Evolutionary conservation across 2,113 vertebrate genomes (phyloP), one percentile per base, ranked within the genome.

Genomic region (Engystomops pustulosus): DNA sequence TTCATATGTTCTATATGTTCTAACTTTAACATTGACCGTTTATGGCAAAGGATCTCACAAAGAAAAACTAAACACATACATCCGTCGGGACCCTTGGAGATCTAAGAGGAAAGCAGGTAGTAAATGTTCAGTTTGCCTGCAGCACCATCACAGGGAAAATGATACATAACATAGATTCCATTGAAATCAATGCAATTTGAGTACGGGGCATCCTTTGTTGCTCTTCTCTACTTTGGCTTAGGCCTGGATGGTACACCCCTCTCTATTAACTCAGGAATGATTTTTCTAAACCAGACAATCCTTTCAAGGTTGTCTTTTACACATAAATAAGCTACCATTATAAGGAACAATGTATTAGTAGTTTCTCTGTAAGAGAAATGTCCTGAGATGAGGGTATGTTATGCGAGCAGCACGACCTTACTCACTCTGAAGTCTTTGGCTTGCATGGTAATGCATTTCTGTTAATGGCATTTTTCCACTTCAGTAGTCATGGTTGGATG

Each of bases 401-500:
- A 47, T 79, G 77, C 23, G 20, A 65, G 55, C 41, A 79, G 36
- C 20, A 34, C 11, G n/a, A 58, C 51, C 75, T 58, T 58, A 78
- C 55, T 76, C 49, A 55, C 53, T 72, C 68, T 44, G 80, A 72
- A 82, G n/a, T 30, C 14, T 72, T 32, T 45, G 69, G 68, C 80
- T 44, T 27, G 69, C 49, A 72, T 58, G 68, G n/a, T 44, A 71
- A 70, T 72, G 36, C 51, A 58, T 41, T 81, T 81, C 80, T 49
- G 72, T 82, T 82, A 82, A 70, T 82, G 80, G 67, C 34, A 53
- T 72, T 82, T 82, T 82, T 82, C 23, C 51, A 58, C 80, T 72
- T 72, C 60, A 72, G 68, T 55, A 72, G 80, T 82, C 51, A 74
- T 25, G 80, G 68, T 72, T 44, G 68, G 80, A 38, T 82, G 68